Base-by-base conservation (phyloP, 2,888 invertebrate genomes). In the Xestia rhomboidea region DNA sequence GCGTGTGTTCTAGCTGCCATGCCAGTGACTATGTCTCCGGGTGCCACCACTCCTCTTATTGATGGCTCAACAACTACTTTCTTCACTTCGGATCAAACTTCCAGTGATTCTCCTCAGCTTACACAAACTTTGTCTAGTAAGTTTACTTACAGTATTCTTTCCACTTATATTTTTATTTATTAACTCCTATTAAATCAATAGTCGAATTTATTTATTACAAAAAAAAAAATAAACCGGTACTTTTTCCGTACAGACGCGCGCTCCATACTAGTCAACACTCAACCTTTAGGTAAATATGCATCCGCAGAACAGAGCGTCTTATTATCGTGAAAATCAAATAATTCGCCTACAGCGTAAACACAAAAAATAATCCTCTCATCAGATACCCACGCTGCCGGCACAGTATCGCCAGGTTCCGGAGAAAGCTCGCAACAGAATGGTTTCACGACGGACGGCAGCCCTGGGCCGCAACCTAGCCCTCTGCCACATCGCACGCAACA, bases 21-120 rank as follows among this genome's bases (percentile, higher is more conserved):
- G 91, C 95, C 96, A 46, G 96, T 97, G 76, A 95, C 93, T 71
- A 95, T 97, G 94, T 95, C 96, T 0, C 96, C 96, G 0, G 96
- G 96, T 0, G 95, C 92, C 0, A 95, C 95, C 0, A 96, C 96
- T 1, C 95, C 96, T 0, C 91, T 97, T 54, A 93, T 97, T 73
- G 97, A 97, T 75, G 93, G 93, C n/a, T 88, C 94, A 13, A 95
- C 89, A 71, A 93, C 94, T 0, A 93, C 95, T 0, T 97, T 96
- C 91, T 97, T 97, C 88, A 93, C 95, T 6, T 86, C 94, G 8
- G 97, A 97, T 82, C 95, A 93, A 82, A 94, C 95, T 2, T 90
- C 93, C 11, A 90, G 93, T 44, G 96, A 96, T 68, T 94, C 96
- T 62, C 71, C 88, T 27, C 96, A 95, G 82, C 88, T 95, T 51